A percentile compares a stretch with the other conserved stretches of the same genome.
phyloP scores from a whole-genome alignment of 92 coral and sea anemone genomes.

The Epizoanthus ramosus region DNA sequence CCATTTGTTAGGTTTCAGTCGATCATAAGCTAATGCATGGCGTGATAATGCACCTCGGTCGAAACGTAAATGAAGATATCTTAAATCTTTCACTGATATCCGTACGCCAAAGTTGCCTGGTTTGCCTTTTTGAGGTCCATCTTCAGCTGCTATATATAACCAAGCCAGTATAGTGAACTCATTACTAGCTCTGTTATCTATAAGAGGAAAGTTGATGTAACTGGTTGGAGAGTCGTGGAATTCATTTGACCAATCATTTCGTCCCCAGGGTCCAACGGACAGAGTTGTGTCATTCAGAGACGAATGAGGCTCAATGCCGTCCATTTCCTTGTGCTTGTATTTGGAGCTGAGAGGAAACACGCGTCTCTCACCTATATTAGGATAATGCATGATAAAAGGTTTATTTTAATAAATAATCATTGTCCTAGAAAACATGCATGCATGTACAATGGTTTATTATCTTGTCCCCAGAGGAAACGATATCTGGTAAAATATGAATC shows the following conservation, averaged over 20 bases:
- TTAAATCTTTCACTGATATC: background rate
- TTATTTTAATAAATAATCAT: background rate
- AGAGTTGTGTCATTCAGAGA: background rate
- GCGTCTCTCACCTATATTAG: constrained; percentile 1
- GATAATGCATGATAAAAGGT: no score
- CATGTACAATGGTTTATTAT: no score
- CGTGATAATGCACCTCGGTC: background rate
- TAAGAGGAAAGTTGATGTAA: background rate
- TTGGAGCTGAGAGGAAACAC: constrained; percentile 18
- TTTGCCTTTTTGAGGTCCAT: background rate
- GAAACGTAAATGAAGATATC: no score
- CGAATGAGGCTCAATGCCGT: constrained; percentile 2
- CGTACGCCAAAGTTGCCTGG: background rate
- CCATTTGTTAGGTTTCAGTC: constrained; percentile 10
- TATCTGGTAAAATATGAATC: no score
- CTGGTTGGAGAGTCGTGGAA: background rate
- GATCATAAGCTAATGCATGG: background rate
- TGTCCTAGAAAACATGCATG: no score
- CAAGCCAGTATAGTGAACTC: constrained; percentile 33
- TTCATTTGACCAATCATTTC: constrained; percentile 15
- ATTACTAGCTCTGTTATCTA: background rate
- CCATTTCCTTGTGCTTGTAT: background rate
- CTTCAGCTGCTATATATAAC: background rate
- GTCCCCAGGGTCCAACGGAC: constrained; percentile 21
- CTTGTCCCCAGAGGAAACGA: no score